These are phyloP conservation scores for Hydrocynus forskahlii DNA, from an alignment of 2,797 vertebrate species.

Conservation along the genomic window DNA sequence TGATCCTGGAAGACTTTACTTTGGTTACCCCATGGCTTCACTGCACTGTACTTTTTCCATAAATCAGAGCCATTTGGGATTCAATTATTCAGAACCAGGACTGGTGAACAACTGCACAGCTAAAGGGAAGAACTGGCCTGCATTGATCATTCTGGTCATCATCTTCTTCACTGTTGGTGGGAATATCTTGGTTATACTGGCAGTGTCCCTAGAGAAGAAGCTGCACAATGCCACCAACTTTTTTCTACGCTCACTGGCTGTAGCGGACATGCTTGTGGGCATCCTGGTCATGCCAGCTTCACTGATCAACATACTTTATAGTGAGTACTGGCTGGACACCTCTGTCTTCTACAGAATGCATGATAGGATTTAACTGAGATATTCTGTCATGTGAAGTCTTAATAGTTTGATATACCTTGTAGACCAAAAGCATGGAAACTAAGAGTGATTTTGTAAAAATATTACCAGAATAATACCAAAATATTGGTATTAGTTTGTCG, in stretches of 20 bases:
- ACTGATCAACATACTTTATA: constrained; percentile 91
- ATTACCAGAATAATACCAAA: too few relatives aligned
- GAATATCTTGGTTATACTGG: constrained; percentile 95
- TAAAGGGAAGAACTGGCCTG: constrained; percentile 91
- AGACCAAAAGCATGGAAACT: too few relatives aligned
- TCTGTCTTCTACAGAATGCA: not conserved
- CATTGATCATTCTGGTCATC: constrained; percentile 88
- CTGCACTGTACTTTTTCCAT: not conserved
- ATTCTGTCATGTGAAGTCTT: too few relatives aligned
- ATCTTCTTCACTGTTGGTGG: constrained; percentile 93
- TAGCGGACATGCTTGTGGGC: constrained; percentile 96
- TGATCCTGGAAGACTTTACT: not conserved
- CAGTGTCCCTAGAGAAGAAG: constrained; percentile 95
- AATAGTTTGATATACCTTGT: too few relatives aligned
- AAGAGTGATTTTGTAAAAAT: too few relatives aligned
- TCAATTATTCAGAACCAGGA: constrained; percentile 7
- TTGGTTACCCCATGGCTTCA: constrained; percentile 22
- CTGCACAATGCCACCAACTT: constrained; percentile 97
- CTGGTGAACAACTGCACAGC: constrained; percentile 36
- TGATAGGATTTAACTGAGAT: too few relatives aligned
- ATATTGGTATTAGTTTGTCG: too few relatives aligned
- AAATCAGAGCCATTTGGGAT: constrained; percentile 15
- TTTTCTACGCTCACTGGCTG: constrained; percentile 93
- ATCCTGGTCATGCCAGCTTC: constrained; percentile 96
- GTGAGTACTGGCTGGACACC: constrained; percentile 78